These are phyloP conservation scores for Epiblema foenella DNA, from an alignment of 2,888 invertebrate genomes.

Conservation along the genomic window DNA sequence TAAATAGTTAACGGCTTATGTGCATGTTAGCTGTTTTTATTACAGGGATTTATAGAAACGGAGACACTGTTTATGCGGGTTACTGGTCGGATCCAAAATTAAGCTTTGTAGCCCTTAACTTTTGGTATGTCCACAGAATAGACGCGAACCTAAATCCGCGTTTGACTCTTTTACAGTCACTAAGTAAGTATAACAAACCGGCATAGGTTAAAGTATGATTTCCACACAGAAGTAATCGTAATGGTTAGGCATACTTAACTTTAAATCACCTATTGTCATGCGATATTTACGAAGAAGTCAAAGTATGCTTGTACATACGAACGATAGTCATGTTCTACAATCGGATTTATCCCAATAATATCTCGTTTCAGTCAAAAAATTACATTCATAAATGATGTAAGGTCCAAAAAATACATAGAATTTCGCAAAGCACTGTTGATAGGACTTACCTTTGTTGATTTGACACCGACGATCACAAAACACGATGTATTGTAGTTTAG, in stretches of 20 bases:
- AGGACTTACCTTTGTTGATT: not conserved
- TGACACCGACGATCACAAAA: constrained; percentile 12
- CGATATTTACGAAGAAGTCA: not conserved
- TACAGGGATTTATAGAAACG: too few species aligned
- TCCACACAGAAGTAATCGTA: not conserved
- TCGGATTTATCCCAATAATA: not conserved
- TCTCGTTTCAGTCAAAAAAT: constrained; percentile 28
- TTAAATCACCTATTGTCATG: constrained; percentile 8
- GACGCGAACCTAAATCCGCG: too few species aligned
- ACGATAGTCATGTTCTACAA: not conserved
- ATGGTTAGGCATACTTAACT: not conserved
- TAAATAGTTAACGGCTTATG: too few species aligned
- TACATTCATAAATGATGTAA: constrained; percentile 33
- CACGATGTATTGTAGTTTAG: constrained; percentile 12
- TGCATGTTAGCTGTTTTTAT: too few species aligned
- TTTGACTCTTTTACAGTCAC: not conserved
- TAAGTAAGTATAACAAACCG: not conserved
- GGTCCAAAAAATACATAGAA: constrained; percentile 16
- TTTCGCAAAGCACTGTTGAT: not conserved
- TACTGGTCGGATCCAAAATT: too few species aligned
- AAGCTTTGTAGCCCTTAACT: too few species aligned
- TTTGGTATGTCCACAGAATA: too few species aligned
- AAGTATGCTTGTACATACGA: not conserved
- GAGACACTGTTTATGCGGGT: too few species aligned
- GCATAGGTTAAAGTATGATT: constrained; percentile 3